Conservation (phyloP, 1,140 invertebrate species). For the Ectropis grisescens region DNA sequence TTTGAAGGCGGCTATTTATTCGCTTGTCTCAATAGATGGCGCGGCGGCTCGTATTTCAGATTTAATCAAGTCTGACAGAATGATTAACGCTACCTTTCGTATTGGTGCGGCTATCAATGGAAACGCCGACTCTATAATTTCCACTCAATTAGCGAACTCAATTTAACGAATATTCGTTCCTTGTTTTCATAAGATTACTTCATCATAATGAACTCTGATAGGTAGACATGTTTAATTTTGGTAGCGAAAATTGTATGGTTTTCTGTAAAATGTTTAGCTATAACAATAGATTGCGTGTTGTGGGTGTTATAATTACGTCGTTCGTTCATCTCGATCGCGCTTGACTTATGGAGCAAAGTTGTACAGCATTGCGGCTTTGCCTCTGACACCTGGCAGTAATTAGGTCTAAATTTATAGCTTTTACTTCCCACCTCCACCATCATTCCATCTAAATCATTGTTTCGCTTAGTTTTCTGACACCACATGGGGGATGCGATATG, state of each 20-base stretch:
- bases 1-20: conserved; percentile 44
- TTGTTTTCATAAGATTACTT: too few relatives aligned
- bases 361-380: conserved; percentile 25
- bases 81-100: conserved; percentile 45
- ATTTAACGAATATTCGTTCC: too few relatives aligned
- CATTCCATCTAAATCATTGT: conserved; percentile 23
- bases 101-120: conserved; percentile 28
- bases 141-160: conserved; percentile 13
- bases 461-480: conserved; percentile 12
- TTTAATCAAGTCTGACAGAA: conserved; percentile 50
- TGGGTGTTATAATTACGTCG: conserved; percentile 8
- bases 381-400: conserved; percentile 42
- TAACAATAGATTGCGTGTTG: too few relatives aligned
- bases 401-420: conserved; percentile 39
- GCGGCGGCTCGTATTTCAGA: conserved; percentile 44
- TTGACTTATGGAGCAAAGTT: conserved; percentile 41
- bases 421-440: conserved; percentile 20
- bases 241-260: too few relatives aligned
- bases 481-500: conserved; percentile 4
- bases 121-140: conserved; percentile 7
- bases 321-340: conserved; percentile 24
- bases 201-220: too few relatives aligned
- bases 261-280: too few relatives aligned
- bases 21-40: conserved; percentile 42
- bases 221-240: too few relatives aligned